phyloP scores from a whole-genome alignment of 2,888 invertebrate species.

The Homarus gammarus region DNA sequence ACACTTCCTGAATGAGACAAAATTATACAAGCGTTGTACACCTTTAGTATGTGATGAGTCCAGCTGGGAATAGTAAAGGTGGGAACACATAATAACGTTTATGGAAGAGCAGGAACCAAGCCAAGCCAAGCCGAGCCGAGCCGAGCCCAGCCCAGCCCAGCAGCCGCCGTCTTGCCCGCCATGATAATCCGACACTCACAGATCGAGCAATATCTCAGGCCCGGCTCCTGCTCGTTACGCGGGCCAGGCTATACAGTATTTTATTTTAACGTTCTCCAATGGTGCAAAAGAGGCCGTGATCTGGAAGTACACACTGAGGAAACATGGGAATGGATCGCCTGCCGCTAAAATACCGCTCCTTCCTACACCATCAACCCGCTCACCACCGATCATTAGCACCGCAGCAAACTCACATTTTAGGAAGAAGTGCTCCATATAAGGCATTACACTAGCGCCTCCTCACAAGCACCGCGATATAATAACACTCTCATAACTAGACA shows the following conservation, averaged over 20 bases:
- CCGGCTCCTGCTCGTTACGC: neutral
- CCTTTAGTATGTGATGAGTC: too few species aligned
- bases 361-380: neutral
- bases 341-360: neutral
- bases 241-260: neutral
- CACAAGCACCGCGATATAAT: neutral
- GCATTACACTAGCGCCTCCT: neutral
- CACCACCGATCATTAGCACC: neutral
- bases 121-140: too few species aligned
- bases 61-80: too few species aligned
- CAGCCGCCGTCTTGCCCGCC: neutral
- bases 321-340: slow-evolving; percentile 23
- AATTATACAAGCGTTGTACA: too few species aligned
- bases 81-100: too few species aligned
- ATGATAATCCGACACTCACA: slow-evolving; percentile 14
- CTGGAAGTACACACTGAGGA: slow-evolving; percentile 13
- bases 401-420: neutral
- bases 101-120: too few species aligned
- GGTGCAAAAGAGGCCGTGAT: slow-evolving; percentile 28
- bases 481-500: neutral
- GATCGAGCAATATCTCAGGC: slow-evolving; percentile 1
- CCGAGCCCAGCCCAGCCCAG: too few species aligned
- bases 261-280: slow-evolving; percentile 28
- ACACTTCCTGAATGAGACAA: too few species aligned
- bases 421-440: neutral